Percentiles rank a stretch among this genome's conserved stretches.
These are phyloP conservation scores for Trichoplax adhaerens DNA, from an alignment of 37 sponge, comb jelly and placozoan species.

Conservation along the genomic window DNA sequence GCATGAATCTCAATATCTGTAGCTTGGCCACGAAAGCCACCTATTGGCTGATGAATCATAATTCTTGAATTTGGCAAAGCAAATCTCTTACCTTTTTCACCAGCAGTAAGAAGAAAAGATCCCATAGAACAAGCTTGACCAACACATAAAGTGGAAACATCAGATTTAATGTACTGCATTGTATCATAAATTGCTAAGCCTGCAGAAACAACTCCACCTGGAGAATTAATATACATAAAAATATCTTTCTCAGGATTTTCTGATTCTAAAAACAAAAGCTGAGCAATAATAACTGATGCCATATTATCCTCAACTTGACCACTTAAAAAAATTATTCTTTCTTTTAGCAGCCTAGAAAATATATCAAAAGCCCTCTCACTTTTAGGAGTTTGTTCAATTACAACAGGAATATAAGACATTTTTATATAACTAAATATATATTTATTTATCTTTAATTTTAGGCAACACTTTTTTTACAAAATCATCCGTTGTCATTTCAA, in stretches of 20 bases:
- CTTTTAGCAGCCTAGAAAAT: slow-evolving; percentile 14
- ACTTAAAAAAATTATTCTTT: slow-evolving; percentile 17
- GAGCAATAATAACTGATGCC: slow-evolving; percentile 14
- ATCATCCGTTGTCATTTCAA: too few species aligned
- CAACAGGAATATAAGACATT: slow-evolving; percentile 29
- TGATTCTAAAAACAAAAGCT: slow-evolving; percentile 8
- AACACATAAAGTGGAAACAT: slow-evolving; percentile 15
- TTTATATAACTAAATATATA: too few species aligned
- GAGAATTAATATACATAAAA: slow-evolving; percentile 17
- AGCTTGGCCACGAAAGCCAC: slow-evolving; percentile 19
- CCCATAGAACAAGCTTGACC: slow-evolving; percentile 12
- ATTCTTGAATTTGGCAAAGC: slow-evolving; percentile 16
- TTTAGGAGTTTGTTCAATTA: slow-evolving; percentile 16
- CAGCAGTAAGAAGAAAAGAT: slow-evolving; percentile 14
- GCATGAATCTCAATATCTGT: slow-evolving; percentile 30
- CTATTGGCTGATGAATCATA: slow-evolving; percentile 19
- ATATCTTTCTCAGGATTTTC: slow-evolving; percentile 9
- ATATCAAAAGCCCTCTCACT: slow-evolving; percentile 23
- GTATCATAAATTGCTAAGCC: slow-evolving; percentile 21
- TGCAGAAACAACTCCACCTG: slow-evolving; percentile 16
- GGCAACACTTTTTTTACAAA: too few species aligned
- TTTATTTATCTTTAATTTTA: too few species aligned
- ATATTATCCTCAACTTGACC: slow-evolving; percentile 15
- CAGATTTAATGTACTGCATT: slow-evolving; percentile 15
- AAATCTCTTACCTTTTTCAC: slow-evolving; percentile 12